A percentile compares a stretch with the other conserved stretches of the same genome.
Evolutionary conservation across 2,797 vertebrate species (phyloP).

Genomic region (Galagoides demidoff): DNA sequence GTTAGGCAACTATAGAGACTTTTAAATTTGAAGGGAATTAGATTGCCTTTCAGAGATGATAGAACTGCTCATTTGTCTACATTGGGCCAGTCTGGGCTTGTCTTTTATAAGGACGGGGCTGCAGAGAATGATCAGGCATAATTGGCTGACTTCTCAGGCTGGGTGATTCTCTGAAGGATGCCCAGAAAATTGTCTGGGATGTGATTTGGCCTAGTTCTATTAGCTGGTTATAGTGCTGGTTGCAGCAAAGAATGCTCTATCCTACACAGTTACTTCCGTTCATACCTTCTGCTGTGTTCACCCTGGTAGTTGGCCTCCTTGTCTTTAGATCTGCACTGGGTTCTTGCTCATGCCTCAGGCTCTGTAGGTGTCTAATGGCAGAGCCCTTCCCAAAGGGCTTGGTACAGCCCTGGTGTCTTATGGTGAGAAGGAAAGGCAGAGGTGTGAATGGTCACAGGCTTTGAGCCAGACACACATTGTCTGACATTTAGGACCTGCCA

Average conservation of each 20-base stretch:
- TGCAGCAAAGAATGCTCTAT: background rate
- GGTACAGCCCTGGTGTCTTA: background rate
- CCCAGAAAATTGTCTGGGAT: slow-evolving; percentile 47
- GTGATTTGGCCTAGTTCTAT: slow-evolving; percentile 27
- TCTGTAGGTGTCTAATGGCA: background rate
- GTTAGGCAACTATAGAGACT: slow-evolving; percentile 71
- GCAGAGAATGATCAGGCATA: slow-evolving; percentile 53
- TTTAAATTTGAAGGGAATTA: slow-evolving; percentile 76
- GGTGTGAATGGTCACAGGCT: background rate
- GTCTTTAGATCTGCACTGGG: background rate
- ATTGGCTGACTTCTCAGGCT: slow-evolving; percentile 58
- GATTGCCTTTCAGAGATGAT: slow-evolving; percentile 71
- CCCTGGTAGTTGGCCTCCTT: background rate
- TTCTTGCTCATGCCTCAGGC: background rate
- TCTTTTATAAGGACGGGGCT: slow-evolving; percentile 63
- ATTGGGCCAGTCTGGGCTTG: slow-evolving; percentile 58
- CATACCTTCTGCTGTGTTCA: background rate
- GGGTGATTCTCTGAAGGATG: slow-evolving; percentile 57
- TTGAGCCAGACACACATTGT: background rate
- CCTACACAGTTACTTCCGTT: background rate
- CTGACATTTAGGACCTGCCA: background rate
- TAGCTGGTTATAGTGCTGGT: background rate
- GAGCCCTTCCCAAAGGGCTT: background rate
- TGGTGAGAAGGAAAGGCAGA: background rate
- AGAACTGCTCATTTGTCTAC: slow-evolving; percentile 68